Evolutionary conservation across 2,113 vertebrate species (phyloP).

Genomic region (Mystacornis crossleyi): DNA sequence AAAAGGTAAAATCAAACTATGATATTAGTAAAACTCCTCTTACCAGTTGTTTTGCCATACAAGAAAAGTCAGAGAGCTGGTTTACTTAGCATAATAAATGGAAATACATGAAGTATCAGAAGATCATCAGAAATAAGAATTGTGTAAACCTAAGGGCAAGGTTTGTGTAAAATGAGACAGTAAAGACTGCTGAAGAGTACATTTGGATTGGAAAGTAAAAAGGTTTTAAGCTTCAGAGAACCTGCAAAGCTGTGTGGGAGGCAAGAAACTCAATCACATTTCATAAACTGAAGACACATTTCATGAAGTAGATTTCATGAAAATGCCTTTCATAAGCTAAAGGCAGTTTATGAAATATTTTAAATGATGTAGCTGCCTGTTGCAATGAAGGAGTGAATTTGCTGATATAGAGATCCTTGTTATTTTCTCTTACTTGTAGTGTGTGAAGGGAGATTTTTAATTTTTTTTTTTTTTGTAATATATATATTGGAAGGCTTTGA

Average conservation of each 20-base stretch:
- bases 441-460: not conserved
- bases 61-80: not conserved
- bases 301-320: not conserved
- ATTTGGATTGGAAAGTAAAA: not conserved
- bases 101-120: not conserved
- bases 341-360: not conserved
- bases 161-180: not conserved
- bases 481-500: not conserved
- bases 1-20: not conserved
- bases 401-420: not conserved
- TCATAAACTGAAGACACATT: not conserved
- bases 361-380: not conserved
- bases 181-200: not conserved
- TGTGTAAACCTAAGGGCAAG: not conserved
- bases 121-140: not conserved
- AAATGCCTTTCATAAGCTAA: not conserved
- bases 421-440: not conserved
- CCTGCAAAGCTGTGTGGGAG: not conserved
- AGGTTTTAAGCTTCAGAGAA: not conserved
- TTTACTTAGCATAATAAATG: not conserved
- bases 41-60: not conserved
- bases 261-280: not conserved
- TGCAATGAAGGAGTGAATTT: not conserved
- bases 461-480: not conserved
- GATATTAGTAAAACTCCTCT: not conserved